These are phyloP conservation scores for Hedychridium roseum DNA, from an alignment of 2,888 invertebrate species.

Conservation along the genomic window DNA sequence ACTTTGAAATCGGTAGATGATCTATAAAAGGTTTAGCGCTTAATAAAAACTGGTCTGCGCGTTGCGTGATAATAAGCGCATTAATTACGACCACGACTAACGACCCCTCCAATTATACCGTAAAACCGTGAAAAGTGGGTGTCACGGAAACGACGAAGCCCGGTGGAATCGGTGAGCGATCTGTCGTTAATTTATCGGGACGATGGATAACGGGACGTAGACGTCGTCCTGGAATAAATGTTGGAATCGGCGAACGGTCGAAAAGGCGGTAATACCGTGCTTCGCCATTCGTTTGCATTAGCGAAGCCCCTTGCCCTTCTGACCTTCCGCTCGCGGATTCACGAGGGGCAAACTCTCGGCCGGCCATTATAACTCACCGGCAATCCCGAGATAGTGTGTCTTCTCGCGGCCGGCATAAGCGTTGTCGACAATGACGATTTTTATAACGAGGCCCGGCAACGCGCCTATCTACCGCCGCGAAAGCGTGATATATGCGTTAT, in stretches of 20 bases:
- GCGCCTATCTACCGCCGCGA: too few relatives aligned
- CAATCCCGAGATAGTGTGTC: slow-evolving; percentile 10
- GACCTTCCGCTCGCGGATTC: slow-evolving; percentile 16
- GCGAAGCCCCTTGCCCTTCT: slow-evolving; percentile 11
- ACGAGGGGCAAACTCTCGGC: slow-evolving; percentile 13
- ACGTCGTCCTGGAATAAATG: slow-evolving; percentile 23
- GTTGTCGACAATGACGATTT: slow-evolving; percentile 6
- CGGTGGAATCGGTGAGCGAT: slow-evolving; percentile 1
- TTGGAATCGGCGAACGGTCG: slow-evolving; percentile 13
- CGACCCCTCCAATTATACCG: too few relatives aligned
- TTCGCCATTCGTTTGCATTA: slow-evolving; percentile 29
- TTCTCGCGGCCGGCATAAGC: slow-evolving; percentile 9
- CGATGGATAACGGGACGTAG: slow-evolving; percentile 14
- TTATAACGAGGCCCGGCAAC: slow-evolving; percentile 4
- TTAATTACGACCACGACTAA: too few relatives aligned
- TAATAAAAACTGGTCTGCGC: too few relatives aligned
- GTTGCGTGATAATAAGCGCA: too few relatives aligned
- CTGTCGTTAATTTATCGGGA: slow-evolving; percentile 19
- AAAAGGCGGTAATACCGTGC: slow-evolving; percentile 4
- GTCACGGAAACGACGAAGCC: too few relatives aligned
- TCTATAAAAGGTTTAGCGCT: too few relatives aligned
- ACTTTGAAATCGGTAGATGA: too few relatives aligned
- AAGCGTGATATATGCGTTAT: too few relatives aligned
- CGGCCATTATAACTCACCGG: slow-evolving; percentile 18
- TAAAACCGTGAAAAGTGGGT: too few relatives aligned